Conservation (phyloP, 1,140 invertebrate species). For the Drosophila paulistorum region DNA sequence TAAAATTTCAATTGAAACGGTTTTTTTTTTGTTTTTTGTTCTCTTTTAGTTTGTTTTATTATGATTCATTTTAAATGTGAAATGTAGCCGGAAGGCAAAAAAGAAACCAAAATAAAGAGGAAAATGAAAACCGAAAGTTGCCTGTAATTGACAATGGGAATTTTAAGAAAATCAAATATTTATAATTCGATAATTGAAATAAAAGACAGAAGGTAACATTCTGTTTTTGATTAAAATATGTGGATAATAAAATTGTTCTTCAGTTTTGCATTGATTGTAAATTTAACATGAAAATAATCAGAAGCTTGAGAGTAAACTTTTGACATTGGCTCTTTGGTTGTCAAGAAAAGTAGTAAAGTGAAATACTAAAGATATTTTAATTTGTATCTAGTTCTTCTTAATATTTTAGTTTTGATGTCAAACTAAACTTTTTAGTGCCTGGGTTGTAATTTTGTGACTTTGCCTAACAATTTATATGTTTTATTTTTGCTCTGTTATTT, state of each 20-base stretch:
- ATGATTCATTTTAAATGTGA: constrained; percentile 67
- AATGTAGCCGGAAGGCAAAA: constrained; percentile 44
- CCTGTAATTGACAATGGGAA: constrained; percentile 60
- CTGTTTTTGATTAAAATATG: too few species aligned
- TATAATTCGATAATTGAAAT: constrained; percentile 61
- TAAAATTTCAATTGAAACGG: constrained; percentile 64
- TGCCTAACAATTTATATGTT: not conserved
- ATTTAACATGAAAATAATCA: too few species aligned
- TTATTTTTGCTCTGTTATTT: constrained; percentile 14
- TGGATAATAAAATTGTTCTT: too few species aligned
- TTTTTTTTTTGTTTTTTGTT: constrained; percentile 10
- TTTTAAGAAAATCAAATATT: constrained; percentile 57
- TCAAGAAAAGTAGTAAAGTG: too few species aligned
- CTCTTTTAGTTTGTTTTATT: constrained; percentile 27
- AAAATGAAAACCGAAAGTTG: constrained; percentile 38
- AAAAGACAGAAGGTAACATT: not conserved
- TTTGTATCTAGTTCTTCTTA: too few species aligned
- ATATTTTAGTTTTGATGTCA: too few species aligned
- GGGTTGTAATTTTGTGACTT: not conserved
- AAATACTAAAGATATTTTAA: too few species aligned
- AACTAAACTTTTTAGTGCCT: not conserved
- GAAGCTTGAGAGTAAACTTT: too few species aligned
- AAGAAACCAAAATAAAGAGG: constrained; percentile 12
- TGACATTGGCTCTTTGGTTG: too few species aligned
- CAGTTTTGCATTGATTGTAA: too few species aligned